Conservation (phyloP, 2,888 invertebrate genomes). For the Hydrotaea diabolus region DNA sequence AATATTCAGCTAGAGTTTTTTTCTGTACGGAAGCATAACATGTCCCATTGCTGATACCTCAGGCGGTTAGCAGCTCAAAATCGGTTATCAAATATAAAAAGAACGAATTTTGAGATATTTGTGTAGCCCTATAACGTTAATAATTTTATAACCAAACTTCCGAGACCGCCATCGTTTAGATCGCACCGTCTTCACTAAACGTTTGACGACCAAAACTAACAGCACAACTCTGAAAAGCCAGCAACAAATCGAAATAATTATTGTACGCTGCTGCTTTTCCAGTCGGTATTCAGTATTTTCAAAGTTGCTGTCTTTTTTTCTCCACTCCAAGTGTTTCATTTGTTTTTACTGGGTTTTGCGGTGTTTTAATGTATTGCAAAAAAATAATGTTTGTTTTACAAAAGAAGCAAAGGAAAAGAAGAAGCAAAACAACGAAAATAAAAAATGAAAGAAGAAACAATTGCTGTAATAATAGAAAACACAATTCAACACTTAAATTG, state of each 20-base stretch:
- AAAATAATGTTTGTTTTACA: conserved; percentile 9
- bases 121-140: not conserved
- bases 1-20: too few relatives aligned
- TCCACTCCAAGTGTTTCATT: not conserved
- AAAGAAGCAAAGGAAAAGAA: not conserved
- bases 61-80: too few relatives aligned
- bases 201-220: not conserved
- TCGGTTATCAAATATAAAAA: too few relatives aligned
- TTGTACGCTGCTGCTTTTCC: not conserved
- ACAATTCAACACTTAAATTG: conserved; percentile 57
- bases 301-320: conserved; percentile 13
- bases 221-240: not conserved
- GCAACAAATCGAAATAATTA: not conserved
- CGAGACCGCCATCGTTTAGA: not conserved
- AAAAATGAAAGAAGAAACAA: not conserved
- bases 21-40: too few relatives aligned
- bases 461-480: conserved; percentile 27
- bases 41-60: too few relatives aligned
- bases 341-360: conserved; percentile 34
- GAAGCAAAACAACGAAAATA: not conserved
- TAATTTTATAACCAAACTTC: not conserved
- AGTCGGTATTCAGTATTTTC: not conserved
- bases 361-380: conserved; percentile 39
- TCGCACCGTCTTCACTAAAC: not conserved
- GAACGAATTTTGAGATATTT: too few relatives aligned